Percentiles rank a stretch among this genome's conserved stretches.
phyloP scores from a whole-genome alignment of 2,113 vertebrate species.

The Ctenomys sociabilis region DNA sequence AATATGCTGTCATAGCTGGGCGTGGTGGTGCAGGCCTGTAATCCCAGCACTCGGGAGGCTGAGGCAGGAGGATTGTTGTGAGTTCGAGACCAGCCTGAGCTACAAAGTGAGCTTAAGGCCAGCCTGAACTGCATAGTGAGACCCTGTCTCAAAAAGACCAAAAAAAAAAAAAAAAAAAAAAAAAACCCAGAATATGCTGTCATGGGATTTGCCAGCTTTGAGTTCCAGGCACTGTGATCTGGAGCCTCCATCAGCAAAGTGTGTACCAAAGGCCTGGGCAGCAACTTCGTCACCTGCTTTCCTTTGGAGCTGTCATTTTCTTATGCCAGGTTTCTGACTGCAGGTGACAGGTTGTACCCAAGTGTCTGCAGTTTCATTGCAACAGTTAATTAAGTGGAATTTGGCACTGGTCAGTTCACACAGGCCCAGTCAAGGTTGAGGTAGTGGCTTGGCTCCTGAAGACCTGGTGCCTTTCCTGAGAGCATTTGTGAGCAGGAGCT shows the following conservation, averaged over 20 bases:
- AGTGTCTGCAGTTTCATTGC: neutral
- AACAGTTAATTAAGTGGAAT: neutral
- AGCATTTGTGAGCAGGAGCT: neutral
- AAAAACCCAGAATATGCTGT: neutral
- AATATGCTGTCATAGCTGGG: neutral
- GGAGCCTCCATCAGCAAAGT: neutral
- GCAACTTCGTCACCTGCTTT: neutral
- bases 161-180: too few species aligned
- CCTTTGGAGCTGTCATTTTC: neutral
- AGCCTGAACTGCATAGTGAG: too few species aligned
- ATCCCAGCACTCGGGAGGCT: too few species aligned
- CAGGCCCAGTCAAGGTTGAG: neutral
- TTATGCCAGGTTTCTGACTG: neutral
- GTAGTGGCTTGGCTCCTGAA: neutral
- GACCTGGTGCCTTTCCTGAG: neutral
- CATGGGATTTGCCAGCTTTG: neutral
- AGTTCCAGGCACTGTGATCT: neutral
- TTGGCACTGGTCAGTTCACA: neutral
- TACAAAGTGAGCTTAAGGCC: too few species aligned
- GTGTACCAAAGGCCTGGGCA: neutral
- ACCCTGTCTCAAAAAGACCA: too few species aligned
- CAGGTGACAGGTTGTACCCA: neutral
- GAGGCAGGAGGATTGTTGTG: too few species aligned
- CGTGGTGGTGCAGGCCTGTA: too few species aligned
- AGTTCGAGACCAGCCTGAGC: too few species aligned